phyloP scores from a whole-genome alignment of 2,888 invertebrate species.

The Leptothorax acervorum region DNA sequence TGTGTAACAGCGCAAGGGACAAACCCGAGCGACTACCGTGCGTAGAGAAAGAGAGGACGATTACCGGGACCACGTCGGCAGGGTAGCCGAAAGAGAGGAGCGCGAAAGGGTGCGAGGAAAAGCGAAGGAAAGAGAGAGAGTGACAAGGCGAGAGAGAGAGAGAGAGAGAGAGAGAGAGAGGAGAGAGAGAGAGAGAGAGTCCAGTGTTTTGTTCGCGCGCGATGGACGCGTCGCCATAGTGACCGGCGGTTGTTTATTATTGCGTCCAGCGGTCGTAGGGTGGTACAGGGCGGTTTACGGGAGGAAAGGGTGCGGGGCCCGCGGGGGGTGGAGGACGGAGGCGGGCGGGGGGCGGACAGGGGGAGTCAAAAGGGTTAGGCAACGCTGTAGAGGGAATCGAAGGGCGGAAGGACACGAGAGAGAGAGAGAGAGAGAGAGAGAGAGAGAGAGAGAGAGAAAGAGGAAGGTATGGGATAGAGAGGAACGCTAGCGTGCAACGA shows the following conservation, averaged over 20 bases:
- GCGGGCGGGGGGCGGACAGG: constrained; percentile 52
- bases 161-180: constrained; percentile 51
- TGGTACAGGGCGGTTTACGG: constrained; percentile 66
- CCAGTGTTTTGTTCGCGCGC: constrained; percentile 84
- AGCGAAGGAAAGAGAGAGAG: constrained; percentile 49
- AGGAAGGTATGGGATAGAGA: constrained; percentile 48
- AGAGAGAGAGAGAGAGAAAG: constrained; percentile 53
- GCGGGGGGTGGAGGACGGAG: constrained; percentile 53
- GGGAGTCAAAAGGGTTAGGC: constrained; percentile 75
- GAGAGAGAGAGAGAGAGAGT: constrained; percentile 59
- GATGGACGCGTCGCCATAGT: constrained; percentile 84
- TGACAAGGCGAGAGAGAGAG: constrained; percentile 55
- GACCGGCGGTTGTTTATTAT: constrained; percentile 85
- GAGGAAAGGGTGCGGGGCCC: constrained; percentile 59
- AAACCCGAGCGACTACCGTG: constrained; percentile 75
- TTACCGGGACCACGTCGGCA: constrained; percentile 47
- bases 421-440: constrained; percentile 52
- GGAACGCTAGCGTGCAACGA: constrained; percentile 73
- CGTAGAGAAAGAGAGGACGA: constrained; percentile 57
- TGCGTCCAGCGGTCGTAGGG: constrained; percentile 81
- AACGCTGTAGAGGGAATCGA: constrained; percentile 49
- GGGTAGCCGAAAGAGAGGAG: constrained; percentile 44
- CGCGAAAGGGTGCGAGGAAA: constrained; percentile 47
- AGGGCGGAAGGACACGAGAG: constrained; percentile 64
- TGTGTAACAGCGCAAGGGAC: constrained; percentile 77